Percentiles rank a stretch among this genome's conserved stretches.
phyloP scores from a whole-genome alignment of 2,888 invertebrate species.

The Nezara viridula region DNA sequence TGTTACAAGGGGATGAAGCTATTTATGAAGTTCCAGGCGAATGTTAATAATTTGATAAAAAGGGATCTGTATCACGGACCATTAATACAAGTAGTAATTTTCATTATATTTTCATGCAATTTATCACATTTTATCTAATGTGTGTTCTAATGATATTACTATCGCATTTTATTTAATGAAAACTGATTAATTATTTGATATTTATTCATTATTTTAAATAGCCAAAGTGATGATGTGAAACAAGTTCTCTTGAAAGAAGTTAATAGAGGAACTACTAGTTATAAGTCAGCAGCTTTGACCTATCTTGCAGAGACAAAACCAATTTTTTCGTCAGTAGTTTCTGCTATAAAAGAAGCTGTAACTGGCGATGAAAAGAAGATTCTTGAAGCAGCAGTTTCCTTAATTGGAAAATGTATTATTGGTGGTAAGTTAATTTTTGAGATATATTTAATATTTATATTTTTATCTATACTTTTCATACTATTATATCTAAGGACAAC shows the following conservation, averaged over 20 bases:
- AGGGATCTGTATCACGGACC: too few relatives aligned
- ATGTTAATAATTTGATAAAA: too few relatives aligned
- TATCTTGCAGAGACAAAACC: constrained; percentile 49
- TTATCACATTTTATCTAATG: too few relatives aligned
- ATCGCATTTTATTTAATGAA: background rate
- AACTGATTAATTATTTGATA: background rate
- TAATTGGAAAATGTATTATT: constrained; percentile 47
- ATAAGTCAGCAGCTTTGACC: constrained; percentile 53
- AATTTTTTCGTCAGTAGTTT: background rate
- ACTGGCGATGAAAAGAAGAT: constrained; percentile 22
- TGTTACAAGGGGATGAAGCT: too few relatives aligned
- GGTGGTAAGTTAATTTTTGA: constrained; percentile 43
- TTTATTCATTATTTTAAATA: background rate
- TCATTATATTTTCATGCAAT: too few relatives aligned
- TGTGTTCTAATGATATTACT: background rate
- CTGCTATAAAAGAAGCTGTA: background rate
- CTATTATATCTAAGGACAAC: too few relatives aligned
- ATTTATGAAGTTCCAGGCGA: too few relatives aligned
- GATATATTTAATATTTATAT: background rate
- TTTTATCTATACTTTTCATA: too few relatives aligned
- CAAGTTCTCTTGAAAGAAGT: constrained; percentile 50
- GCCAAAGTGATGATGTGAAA: constrained; percentile 25
- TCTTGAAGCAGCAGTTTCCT: constrained; percentile 34
- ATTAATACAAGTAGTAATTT: too few relatives aligned
- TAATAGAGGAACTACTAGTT: constrained; percentile 29